phyloP scores from a whole-genome alignment of 2,113 vertebrate species.

The Nettapus auritus region DNA sequence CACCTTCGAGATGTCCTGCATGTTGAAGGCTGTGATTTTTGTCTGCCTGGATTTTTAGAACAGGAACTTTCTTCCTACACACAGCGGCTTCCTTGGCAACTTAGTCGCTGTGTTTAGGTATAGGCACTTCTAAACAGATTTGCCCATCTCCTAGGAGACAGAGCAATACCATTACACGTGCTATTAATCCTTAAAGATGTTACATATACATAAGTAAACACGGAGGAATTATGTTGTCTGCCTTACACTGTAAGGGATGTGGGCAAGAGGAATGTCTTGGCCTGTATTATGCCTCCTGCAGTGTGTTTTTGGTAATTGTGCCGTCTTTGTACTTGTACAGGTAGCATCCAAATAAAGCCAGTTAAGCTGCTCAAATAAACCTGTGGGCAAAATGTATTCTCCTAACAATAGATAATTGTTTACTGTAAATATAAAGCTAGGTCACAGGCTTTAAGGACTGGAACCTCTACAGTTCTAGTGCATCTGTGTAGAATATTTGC shows the following conservation, averaged over 20 bases:
- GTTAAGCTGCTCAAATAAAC: neutral
- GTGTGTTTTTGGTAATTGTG: neutral
- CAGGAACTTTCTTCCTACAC: neutral
- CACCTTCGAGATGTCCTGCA: neutral
- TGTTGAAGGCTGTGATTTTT: neutral
- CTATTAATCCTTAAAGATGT: slow-evolving; percentile 11
- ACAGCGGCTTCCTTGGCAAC: neutral
- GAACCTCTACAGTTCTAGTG: neutral
- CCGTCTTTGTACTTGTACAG: neutral
- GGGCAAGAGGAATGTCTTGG: neutral
- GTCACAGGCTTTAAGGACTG: neutral
- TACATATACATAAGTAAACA: neutral
- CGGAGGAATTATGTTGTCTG: neutral
- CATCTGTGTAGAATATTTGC: rapidly evolving
- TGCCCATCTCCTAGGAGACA: slow-evolving; percentile 22
- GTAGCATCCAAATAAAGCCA: neutral
- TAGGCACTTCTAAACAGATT: neutral
- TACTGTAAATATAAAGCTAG: neutral
- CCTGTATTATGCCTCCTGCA: neutral
- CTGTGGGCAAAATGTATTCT: neutral
- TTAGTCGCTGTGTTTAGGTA: neutral
- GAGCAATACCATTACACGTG: neutral
- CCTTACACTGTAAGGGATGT: neutral
- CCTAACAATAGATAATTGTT: neutral
- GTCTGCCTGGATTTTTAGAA: neutral